These are phyloP conservation scores for Myiothlypis chrysogaster DNA, from an alignment of 2,797 vertebrate genomes.

Conservation along the genomic window DNA sequence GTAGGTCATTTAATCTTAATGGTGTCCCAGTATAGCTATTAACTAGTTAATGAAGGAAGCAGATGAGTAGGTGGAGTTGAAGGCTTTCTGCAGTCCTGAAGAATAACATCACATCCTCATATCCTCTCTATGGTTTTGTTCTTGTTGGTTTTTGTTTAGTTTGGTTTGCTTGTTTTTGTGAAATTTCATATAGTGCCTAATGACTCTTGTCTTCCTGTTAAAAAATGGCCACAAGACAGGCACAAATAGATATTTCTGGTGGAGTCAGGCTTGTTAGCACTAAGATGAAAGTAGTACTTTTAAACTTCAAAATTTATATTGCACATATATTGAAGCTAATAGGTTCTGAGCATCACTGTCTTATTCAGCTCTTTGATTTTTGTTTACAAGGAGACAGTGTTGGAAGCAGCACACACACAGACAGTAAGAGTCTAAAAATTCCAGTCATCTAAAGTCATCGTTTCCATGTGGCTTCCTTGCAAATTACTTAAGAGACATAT, in stretches of 20 bases:
- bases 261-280: not conserved
- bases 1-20: not conserved
- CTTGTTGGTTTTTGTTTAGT: not conserved
- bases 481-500: not conserved
- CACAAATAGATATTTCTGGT: not conserved
- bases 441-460: constrained; percentile 28
- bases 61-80: not conserved
- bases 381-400: constrained; percentile 9
- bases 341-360: not conserved
- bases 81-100: not conserved
- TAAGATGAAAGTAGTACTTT: not conserved
- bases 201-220: not conserved
- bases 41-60: not conserved
- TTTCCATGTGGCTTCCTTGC: constrained; percentile 37
- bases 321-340: not conserved
- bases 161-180: not conserved
- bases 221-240: not conserved
- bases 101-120: not conserved
- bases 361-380: not conserved
- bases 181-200: not conserved
- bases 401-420: not conserved
- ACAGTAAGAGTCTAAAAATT: constrained; percentile 2
- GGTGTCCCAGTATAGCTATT: not conserved
- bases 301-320: not conserved
- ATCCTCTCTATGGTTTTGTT: not conserved